These are phyloP conservation scores for Channa striata DNA, from an alignment of 2,797 vertebrate species.

Conservation along the genomic window DNA sequence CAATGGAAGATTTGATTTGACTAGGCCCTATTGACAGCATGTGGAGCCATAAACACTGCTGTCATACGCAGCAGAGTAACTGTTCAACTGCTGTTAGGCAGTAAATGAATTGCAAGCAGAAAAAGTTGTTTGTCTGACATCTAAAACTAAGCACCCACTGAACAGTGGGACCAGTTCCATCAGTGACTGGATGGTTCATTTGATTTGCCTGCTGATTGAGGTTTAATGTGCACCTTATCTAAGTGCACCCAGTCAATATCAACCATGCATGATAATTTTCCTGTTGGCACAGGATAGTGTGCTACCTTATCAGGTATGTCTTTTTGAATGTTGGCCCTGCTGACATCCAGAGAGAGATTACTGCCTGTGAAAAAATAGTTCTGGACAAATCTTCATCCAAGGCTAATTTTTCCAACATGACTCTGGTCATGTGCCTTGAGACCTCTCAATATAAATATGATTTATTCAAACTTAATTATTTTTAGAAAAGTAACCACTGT, in stretches of 20 bases:
- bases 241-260: not conserved
- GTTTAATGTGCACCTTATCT: not conserved
- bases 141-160: not conserved
- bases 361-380: no score
- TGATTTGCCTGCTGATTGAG: not conserved
- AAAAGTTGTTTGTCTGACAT: not conserved
- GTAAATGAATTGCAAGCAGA: not conserved
- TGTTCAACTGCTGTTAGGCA: not conserved
- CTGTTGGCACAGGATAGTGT: not conserved
- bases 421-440: not conserved
- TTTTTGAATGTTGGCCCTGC: no score
- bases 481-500: not conserved
- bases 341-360: no score
- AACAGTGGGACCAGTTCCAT: not conserved
- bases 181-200: not conserved
- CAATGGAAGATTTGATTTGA: constrained; percentile 60
- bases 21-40: constrained; percentile 72
- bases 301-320: not conserved
- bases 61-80: constrained; percentile 36
- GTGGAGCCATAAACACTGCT: constrained; percentile 71
- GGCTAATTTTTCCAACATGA: no score
- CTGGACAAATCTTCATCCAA: no score
- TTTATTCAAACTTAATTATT: not conserved
- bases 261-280: not conserved
- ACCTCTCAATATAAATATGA: not conserved